Conservation (phyloP, 2,113 vertebrate genomes). For the Marmota flaviventris region DNA sequence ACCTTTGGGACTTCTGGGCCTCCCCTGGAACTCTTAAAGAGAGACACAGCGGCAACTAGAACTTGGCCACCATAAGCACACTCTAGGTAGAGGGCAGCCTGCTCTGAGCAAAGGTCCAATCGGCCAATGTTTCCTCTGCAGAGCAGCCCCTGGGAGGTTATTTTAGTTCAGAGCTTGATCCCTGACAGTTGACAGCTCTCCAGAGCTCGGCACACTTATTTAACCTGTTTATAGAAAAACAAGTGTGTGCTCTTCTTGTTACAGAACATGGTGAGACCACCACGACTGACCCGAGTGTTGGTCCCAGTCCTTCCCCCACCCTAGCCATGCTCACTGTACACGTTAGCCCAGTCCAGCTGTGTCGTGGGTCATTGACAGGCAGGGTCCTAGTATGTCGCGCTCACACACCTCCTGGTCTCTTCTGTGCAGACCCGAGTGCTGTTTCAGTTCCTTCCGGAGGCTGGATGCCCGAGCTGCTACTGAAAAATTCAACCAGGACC, state of each 20-base stretch:
- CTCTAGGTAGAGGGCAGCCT: rapidly evolving
- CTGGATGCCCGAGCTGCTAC: conserved; percentile 96
- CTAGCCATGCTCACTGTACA: neutral
- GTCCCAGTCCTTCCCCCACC: neutral
- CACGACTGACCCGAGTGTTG: rapidly evolving
- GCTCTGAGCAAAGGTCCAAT: rapidly evolving
- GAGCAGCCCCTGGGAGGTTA: rapidly evolving
- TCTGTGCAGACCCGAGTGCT: conserved; percentile 94
- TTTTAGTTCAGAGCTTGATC: neutral
- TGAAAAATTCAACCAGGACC: conserved; percentile 96
- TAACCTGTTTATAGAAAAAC: neutral
- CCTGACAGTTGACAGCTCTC: neutral
- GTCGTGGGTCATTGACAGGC: rapidly evolving
- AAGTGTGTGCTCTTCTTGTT: neutral
- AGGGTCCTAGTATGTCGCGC: neutral
- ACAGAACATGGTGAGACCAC: neutral
- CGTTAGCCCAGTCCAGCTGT: rapidly evolving
- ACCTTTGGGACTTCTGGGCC: neutral
- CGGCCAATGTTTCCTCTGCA: rapidly evolving
- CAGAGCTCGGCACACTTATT: neutral
- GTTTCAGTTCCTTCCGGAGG: conserved; percentile 97
- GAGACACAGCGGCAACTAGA: neutral
- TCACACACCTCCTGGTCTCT: neutral
- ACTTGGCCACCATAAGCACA: rapidly evolving
- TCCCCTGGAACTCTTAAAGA: neutral